phyloP scores from a whole-genome alignment of 2,113 vertebrate species.

The Poeciliopsis occidentalis region DNA sequence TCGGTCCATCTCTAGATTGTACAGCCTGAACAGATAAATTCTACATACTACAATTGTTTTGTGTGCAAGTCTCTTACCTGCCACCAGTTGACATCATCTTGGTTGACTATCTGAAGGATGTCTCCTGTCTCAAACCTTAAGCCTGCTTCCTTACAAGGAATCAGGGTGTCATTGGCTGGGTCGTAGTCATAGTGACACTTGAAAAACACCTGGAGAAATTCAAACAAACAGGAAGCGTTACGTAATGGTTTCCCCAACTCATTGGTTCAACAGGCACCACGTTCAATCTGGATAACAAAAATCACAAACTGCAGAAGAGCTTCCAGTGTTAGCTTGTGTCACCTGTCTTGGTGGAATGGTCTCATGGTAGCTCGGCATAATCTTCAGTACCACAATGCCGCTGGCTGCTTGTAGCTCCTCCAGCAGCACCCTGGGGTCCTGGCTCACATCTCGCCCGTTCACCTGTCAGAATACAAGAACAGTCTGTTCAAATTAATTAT shows the following conservation, averaged over 20 bases:
- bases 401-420: slow-evolving; percentile 91
- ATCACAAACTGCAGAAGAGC: background rate
- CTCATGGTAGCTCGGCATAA: slow-evolving; percentile 94
- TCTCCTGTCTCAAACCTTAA: slow-evolving; percentile 87
- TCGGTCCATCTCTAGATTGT: too few species aligned
- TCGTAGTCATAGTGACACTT: slow-evolving; percentile 95
- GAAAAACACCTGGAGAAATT: slow-evolving; percentile 85
- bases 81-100: slow-evolving; percentile 97
- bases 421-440: slow-evolving; percentile 87
- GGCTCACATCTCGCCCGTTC: slow-evolving; percentile 89
- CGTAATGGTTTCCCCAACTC: background rate
- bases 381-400: slow-evolving; percentile 90
- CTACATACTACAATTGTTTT: background rate
- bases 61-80: slow-evolving; percentile 79
- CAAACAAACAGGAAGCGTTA: background rate
- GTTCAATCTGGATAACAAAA: background rate
- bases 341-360: slow-evolving; percentile 89
- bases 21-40: too few species aligned
- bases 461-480: slow-evolving; percentile 64
- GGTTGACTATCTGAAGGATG: slow-evolving; percentile 94
- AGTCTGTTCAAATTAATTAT: background rate
- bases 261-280: too few species aligned
- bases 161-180: slow-evolving; percentile 88
- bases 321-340: slow-evolving; percentile 5
- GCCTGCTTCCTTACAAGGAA: slow-evolving; percentile 93